Evolutionary conservation across 2,888 invertebrate species (phyloP), one percentile per base, ranked within the genome.

Genomic region (Eupeodes latifasciatus): DNA sequence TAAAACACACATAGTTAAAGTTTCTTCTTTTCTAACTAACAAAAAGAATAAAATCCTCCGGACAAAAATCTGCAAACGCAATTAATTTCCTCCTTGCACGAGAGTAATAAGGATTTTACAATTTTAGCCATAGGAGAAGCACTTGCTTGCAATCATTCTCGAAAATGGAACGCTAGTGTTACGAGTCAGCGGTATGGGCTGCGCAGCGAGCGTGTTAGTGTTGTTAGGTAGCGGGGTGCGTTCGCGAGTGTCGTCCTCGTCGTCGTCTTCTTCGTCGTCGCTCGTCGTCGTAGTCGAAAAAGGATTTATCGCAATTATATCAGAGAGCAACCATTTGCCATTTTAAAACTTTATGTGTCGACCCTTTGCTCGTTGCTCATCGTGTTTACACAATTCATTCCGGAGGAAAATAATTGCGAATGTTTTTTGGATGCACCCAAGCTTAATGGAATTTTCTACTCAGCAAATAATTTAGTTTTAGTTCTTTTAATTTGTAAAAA

Each of bases 371-470:
- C 40, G 27, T 27, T 27, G 27, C 27, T 27, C 27, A 27, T 27
- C 27, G 81, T 81, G 81, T 81, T 85, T 85, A 81, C 85, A 85
- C 77, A 81, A 78, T 49, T 81, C 74, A 74, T 74, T 81, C 47
- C 36, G 62, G 72, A 81, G 62, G 72, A 81, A 47, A 85, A 66
- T 66, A 47, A 66, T 66, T 81, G 74, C 62, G 55, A 66, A 67
- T 81, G 81, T 69, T 64, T 27, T 47, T 57, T 40, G 79, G 72
- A 76, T 55, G 55, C 85, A 76, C 71, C 74, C 78, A 74, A 75
- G 67, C 74, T 78, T 85, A 85, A 85, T 85, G 85, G 81, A 81
- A 82, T 85, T 85, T 74, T 78, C 78, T 69, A 75, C 81, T 85
- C 81, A 51, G 69, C 69, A 81, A 85, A 85, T 77, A 85, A 76